These are phyloP conservation scores for Microctonus aethiopoides DNA, from an alignment of 2,888 invertebrate species.

Conservation along the genomic window DNA sequence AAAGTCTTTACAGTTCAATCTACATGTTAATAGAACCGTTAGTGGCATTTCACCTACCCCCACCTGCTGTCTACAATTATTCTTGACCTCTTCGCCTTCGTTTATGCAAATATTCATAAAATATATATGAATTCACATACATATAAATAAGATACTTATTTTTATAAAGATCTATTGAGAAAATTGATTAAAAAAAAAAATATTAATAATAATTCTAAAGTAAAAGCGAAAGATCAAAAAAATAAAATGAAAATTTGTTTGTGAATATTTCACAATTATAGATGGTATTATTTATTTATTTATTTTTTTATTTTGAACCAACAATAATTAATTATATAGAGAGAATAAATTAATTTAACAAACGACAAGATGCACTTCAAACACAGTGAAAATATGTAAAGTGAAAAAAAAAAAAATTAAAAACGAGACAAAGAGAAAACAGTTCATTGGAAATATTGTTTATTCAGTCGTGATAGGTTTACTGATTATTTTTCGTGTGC, in stretches of 20 bases:
- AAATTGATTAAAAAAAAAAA: too few species aligned
- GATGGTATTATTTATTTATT: too few species aligned
- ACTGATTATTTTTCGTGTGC: conserved; percentile 30
- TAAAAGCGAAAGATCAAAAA: too few species aligned
- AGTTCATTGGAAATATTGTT: conserved; percentile 63
- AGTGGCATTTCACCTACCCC: conserved; percentile 63
- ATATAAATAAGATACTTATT: background rate
- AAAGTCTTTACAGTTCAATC: conserved; percentile 64
- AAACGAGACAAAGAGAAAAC: too few species aligned
- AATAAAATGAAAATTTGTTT: too few species aligned
- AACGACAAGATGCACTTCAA: conserved; percentile 15
- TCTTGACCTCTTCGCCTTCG: conserved; percentile 20
- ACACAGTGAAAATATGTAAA: too few species aligned
- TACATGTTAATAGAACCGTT: conserved; percentile 66
- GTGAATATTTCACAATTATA: too few species aligned
- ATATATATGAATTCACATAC: conserved; percentile 14
- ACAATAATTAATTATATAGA: background rate
- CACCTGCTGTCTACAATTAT: conserved; percentile 28
- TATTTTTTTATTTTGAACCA: too few species aligned
- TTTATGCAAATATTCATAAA: conserved; percentile 18
- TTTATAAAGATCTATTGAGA: background rate
- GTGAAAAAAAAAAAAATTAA: too few species aligned
- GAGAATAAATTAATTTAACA: background rate
- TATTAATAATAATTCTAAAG: too few species aligned
- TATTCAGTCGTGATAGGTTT: conserved; percentile 58